These are phyloP conservation scores for Neomonachus schauinslandi DNA, from an alignment of 2,113 vertebrate genomes.

Conservation along the genomic window DNA sequence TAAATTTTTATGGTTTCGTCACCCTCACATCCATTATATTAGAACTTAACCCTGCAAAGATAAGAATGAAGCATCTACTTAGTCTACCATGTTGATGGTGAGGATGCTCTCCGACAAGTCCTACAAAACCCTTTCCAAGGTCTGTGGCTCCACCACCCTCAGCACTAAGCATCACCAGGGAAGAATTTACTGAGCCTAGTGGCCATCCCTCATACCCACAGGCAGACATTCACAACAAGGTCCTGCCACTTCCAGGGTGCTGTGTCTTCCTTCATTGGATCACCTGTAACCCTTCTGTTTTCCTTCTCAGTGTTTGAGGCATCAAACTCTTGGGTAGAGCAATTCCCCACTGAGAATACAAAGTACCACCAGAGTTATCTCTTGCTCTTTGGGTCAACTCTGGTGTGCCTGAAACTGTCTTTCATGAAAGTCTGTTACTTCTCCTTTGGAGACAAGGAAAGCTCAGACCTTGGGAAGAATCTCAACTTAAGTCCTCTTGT, in stretches of 20 bases:
- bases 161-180: neutral
- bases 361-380: neutral
- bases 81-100: no score
- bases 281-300: neutral
- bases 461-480: slow-evolving; percentile 1
- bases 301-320: neutral
- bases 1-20: neutral
- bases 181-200: neutral
- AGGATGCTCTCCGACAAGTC: neutral
- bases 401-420: neutral
- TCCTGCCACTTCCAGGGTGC: neutral
- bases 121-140: neutral
- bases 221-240: neutral
- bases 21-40: neutral
- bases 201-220: neutral
- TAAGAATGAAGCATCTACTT: neutral
- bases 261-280: neutral
- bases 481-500: neutral
- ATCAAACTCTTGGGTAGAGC: neutral
- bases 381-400: neutral
- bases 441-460: neutral
- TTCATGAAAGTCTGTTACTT: neutral
- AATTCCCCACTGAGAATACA: neutral
- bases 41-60: neutral
- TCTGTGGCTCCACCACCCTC: neutral